These are phyloP conservation scores for Hydrozoanthus gracilis DNA, from an alignment of 92 coral and sea anemone genomes.

Conservation along the genomic window DNA sequence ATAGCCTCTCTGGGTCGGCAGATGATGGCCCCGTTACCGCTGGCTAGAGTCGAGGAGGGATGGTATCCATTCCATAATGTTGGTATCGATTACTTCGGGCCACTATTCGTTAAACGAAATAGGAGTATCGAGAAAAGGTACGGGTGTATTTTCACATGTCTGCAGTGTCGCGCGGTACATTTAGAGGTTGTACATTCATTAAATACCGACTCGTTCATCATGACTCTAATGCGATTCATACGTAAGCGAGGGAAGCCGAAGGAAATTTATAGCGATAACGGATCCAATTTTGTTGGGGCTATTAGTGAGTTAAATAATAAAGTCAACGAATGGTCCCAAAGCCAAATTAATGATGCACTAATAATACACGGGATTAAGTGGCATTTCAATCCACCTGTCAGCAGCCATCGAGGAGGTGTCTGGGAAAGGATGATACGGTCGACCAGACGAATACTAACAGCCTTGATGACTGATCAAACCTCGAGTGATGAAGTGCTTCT, in stretches of 20 bases:
- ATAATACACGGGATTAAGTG: neutral
- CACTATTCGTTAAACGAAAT: neutral
- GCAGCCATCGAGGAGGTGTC: constrained; percentile 10
- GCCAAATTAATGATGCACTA: neutral
- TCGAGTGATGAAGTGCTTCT: neutral
- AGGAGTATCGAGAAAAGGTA: neutral
- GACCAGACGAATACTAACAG: neutral
- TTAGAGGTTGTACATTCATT: neutral
- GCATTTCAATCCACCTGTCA: neutral
- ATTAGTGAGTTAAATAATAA: no score
- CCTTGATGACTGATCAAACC: no score
- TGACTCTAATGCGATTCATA: no score
- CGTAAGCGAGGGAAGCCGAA: no score
- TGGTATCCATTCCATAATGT: neutral
- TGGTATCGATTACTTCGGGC: no score
- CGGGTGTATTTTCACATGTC: no score
- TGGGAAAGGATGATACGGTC: constrained; percentile 2
- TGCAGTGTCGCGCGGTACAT: neutral
- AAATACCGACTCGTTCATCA: no score
- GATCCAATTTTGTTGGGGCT: neutral
- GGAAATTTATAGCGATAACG: neutral
- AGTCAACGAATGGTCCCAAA: neutral
- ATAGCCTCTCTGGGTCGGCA: neutral
- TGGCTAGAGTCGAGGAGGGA: neutral
- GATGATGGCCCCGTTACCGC: no score